Evolutionary conservation across 2,888 invertebrate genomes (phyloP).

Genomic region (Philonicus albiceps): DNA sequence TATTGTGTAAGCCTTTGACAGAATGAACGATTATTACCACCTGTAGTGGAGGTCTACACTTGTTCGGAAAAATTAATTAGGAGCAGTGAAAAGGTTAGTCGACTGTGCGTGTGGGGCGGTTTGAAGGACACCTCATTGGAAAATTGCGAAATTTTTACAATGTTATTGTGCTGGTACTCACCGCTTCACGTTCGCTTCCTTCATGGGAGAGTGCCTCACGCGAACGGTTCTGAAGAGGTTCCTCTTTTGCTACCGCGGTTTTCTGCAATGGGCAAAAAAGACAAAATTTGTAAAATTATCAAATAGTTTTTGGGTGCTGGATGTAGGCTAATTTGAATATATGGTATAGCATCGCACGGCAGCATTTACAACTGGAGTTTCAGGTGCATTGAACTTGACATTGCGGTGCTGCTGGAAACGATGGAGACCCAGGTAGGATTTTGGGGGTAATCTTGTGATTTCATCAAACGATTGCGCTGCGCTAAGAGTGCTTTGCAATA

Average conservation of each 20-base stretch:
- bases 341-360: not conserved
- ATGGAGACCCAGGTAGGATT: not conserved
- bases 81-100: not conserved
- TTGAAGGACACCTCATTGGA: constrained; percentile 25
- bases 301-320: not conserved
- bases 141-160: not conserved
- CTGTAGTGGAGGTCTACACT: not conserved
- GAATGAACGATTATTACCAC: not conserved
- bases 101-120: not conserved
- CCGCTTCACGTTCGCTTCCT: constrained; percentile 79
- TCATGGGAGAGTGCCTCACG: constrained; percentile 77
- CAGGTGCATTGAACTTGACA: constrained; percentile 21
- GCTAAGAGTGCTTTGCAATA: not conserved
- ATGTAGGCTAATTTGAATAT: not conserved
- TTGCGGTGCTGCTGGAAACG: not conserved
- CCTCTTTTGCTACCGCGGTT: constrained; percentile 44
- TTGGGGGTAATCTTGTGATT: not conserved
- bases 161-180: constrained; percentile 64
- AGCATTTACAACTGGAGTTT: not conserved
- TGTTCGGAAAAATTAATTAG: not conserved
- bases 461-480: not conserved
- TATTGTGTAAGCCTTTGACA: not conserved
- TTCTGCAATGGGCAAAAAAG: constrained; percentile 43
- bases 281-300: not conserved
- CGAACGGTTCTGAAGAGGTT: constrained; percentile 67